A percentile compares a stretch with the other conserved stretches of the same genome.
Evolutionary conservation across 2,888 invertebrate genomes (phyloP).

Genomic region (Lydus trimaculatus): DNA sequence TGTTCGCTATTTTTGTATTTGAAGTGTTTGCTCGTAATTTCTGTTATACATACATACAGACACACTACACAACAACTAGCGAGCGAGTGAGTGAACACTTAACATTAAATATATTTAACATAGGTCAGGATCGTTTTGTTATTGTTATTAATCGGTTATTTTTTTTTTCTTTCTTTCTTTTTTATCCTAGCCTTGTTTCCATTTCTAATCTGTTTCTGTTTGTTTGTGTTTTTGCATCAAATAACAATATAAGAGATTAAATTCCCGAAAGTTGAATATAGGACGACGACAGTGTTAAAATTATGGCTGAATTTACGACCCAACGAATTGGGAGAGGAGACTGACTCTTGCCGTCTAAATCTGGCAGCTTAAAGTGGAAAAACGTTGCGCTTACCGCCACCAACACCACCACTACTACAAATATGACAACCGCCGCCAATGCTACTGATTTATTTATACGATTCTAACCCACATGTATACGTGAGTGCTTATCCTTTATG

Average conservation of each 20-base stretch:
- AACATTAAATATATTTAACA: constrained; percentile 5
- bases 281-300: background rate
- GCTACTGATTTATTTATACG: background rate
- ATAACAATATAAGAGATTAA: background rate
- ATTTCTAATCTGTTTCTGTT: background rate
- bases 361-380: background rate
- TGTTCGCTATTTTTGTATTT: constrained; percentile 10
- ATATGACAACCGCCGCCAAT: background rate
- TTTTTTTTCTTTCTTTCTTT: background rate
- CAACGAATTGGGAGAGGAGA: constrained; percentile 1
- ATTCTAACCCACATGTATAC: background rate
- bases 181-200: background rate
- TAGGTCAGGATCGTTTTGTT: constrained; percentile 8
- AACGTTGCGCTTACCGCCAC: background rate
- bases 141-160: background rate
- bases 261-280: background rate
- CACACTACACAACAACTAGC: background rate
- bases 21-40: constrained; percentile 8
- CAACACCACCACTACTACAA: background rate
- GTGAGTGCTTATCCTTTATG: background rate
- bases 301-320: background rate
- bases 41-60: background rate
- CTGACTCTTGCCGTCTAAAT: background rate
- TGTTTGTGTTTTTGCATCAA: background rate
- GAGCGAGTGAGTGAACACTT: constrained; percentile 2